Percentiles rank a stretch among this genome's conserved stretches.
Evolutionary conservation across 2,113 vertebrate genomes (phyloP).

Genomic region (Archocentrus centrarchus): DNA sequence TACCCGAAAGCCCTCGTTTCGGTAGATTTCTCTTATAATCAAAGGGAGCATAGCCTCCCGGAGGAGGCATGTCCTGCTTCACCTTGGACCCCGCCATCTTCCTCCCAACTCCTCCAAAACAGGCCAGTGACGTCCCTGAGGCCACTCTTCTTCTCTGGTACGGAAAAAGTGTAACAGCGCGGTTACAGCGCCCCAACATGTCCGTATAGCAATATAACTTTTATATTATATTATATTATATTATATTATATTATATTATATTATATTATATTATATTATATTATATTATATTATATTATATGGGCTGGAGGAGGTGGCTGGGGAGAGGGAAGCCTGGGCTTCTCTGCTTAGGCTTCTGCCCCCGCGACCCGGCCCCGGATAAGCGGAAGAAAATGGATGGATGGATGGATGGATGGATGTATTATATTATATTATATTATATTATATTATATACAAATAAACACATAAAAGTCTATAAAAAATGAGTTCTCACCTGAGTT

Average conservation of each 20-base stretch:
- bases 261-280: background rate
- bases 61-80: constrained; percentile 97
- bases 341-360: too few species aligned
- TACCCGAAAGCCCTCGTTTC: constrained; percentile 90
- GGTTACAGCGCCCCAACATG: constrained; percentile 20
- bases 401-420: too few species aligned
- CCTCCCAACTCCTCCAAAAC: constrained; percentile 9
- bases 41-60: constrained; percentile 88
- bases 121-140: constrained; percentile 30
- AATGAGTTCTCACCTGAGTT: too few species aligned
- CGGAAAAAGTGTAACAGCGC: fast-evolving
- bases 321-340: too few species aligned
- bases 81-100: constrained; percentile 93
- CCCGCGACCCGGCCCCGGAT: too few species aligned
- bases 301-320: too few species aligned
- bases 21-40: constrained; percentile 93
- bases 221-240: background rate
- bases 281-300: background rate
- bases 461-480: too few species aligned
- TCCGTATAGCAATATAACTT: too few species aligned
- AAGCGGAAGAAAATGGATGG: too few species aligned
- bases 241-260: background rate
- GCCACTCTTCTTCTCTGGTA: background rate
- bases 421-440: background rate
- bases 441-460: background rate